Base-by-base conservation (phyloP, 2,113 vertebrate genomes). In the Stigmatopora argus region DNA sequence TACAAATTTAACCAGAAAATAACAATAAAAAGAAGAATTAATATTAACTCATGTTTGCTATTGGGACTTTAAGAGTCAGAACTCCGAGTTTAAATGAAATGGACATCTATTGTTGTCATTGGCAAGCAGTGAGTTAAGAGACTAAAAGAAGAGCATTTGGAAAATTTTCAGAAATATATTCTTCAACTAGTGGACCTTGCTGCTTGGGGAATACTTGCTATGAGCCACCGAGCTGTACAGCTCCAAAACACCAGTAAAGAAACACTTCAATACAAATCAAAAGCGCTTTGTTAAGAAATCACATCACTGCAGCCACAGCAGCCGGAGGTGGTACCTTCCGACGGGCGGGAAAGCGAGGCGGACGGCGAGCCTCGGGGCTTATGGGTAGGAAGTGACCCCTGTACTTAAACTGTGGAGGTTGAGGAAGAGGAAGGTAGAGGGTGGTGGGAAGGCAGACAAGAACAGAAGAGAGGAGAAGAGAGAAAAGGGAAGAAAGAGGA, bases 331-430 rank as follows among this genome's bases (percentile, higher is more conserved):
- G 87, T 92, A 92, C 91, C 91, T 91, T 92, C 79, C 77, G 77
- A 70, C 85, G 86, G 62, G 88, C 89, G 8, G 88, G 88, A 67
- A 91, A 91, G 62, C 88, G 85, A 65, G 84, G 84, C 48, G 87
- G 84, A 62, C 89, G 88, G 49, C 88, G 81, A 67, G 87, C 86
- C 68, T 86, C 86, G 55, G 88, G 91, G 79, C 85, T 88, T 84
- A 90, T 79, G 76, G 90, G 87, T 79, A 90, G 87, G 77, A 91
- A 91, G 75, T 89, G 85, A 76, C 89, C 90, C 82, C 87, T 85
- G 88, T 90, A 90, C 77, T 91, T 91, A 89, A 92, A 90, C 90
- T 90, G 85, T 80, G 70, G 72, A 78, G 65, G 80, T 80, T 46
- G 74, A 78, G 64, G 78, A 77, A 46, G 70, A 14, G 62, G 74